Evolutionary conservation across 2,888 invertebrate genomes (phyloP), one percentile per base, ranked within the genome.

Genomic region (Chalcosyrphus nemorum): DNA sequence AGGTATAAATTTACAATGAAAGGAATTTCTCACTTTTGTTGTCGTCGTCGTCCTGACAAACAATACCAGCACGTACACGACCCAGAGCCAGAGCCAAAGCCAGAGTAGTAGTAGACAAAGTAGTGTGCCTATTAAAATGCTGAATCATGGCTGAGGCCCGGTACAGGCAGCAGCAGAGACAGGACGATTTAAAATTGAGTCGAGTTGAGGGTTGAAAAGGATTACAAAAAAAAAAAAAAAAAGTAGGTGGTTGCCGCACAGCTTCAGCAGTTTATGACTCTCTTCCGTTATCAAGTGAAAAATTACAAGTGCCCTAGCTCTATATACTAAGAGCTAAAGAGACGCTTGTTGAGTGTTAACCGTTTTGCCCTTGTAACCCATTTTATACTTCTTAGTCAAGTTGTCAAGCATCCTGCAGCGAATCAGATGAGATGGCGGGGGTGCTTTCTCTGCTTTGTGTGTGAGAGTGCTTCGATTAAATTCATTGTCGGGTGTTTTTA

Each of bases 361-460:
- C 66, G 72, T 78, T 82, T 72, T 72, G 66, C 78, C 71, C 82
- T 82, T 82, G 82, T 82, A 82, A 78, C 82, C 78, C 59, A 72
- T 82, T 82, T 82, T 72, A 52, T 61, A 72, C 81, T 66, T 65
- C 77, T 77, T 59, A 77, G 81, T 81, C 77, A 71, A 81, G 65
- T 77, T 81, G 81, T 77, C 81, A 81, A 81, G 81, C 32, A 77
- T 59, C 27, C 81, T 77, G 77, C 71, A 57, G 27, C 43, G 68
- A 70, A 70, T 81, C 63, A 63, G 70, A 75, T 81, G 15, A 70
- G 70, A 52, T 70, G 57, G 17, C 24, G 4, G 27, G 27, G 21
- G 15, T 27, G 29, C 54, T 56, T n/a, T 38, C 13, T 38, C 13
- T 65, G 43, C n/a, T n/a, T n/a, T 63, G 45, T 61, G 72, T 27